These are phyloP conservation scores for Drosophila affinis DNA, from an alignment of 2,888 invertebrate genomes.

Conservation along the genomic window DNA sequence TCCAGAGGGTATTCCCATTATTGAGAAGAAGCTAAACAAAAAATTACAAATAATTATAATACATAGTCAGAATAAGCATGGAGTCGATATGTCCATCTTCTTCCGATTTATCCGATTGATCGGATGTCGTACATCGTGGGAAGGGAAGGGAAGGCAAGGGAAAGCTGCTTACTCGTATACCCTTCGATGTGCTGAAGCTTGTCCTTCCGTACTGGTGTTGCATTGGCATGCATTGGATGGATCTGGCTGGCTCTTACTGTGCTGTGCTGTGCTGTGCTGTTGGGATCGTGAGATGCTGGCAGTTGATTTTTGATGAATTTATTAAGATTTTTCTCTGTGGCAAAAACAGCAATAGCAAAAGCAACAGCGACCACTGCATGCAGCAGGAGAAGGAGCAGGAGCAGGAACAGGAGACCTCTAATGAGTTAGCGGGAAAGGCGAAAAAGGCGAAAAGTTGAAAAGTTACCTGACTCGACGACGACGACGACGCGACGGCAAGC, in stretches of 20 bases:
- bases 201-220: conserved; percentile 10
- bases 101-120: neutral
- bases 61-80: neutral
- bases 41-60: no score
- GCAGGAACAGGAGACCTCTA: conserved; percentile 49
- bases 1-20: neutral
- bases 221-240: conserved; percentile 6
- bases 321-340: conserved; percentile 66
- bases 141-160: no score
- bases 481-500: conserved; percentile 33
- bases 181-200: neutral
- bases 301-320: conserved; percentile 75
- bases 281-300: conserved; percentile 67
- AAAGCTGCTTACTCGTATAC: neutral
- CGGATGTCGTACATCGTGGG: no score
- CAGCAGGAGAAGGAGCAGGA: no score
- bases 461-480: conserved; percentile 42
- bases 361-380: conserved; percentile 1
- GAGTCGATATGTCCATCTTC: neutral
- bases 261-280: neutral
- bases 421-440: conserved; percentile 62
- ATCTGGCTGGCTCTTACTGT: neutral
- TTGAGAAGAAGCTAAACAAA: no score
- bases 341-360: conserved; percentile 1
- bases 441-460: conserved; percentile 51